phyloP scores from a whole-genome alignment of 2,888 invertebrate species.

The Heliconius hortense region DNA sequence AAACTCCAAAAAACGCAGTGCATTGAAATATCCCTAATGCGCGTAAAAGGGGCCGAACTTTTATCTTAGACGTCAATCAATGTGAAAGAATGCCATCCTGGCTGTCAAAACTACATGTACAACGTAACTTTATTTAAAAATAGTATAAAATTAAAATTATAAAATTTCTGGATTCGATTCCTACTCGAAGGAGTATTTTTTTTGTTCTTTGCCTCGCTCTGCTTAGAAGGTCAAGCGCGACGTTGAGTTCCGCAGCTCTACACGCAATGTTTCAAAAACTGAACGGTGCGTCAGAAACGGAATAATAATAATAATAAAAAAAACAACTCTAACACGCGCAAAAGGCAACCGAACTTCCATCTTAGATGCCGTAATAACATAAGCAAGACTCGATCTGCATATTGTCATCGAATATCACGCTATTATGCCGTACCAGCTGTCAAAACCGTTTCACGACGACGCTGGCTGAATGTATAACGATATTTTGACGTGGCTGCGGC shows the following conservation, averaged over 20 bases:
- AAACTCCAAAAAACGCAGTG: neutral
- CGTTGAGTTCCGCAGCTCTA: neutral
- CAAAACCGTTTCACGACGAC: conserved; percentile 49
- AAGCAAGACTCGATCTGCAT: conserved; percentile 41
- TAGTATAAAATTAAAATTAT: too few species aligned
- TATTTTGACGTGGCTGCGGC: conserved; percentile 45
- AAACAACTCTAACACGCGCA: neutral
- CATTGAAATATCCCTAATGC: neutral
- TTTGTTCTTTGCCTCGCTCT: neutral
- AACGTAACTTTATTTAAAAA: too few species aligned
- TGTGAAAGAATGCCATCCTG: too few species aligned
- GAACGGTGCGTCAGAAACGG: neutral
- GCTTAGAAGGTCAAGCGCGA: neutral
- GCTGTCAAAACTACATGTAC: conserved; percentile 46
- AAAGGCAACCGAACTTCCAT: conserved; percentile 29
- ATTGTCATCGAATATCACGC: conserved; percentile 45
- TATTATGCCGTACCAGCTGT: conserved; percentile 47
- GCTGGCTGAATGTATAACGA: conserved; percentile 45
- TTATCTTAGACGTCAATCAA: conserved; percentile 32
- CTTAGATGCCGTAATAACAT: conserved; percentile 35
- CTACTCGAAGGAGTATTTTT: too few species aligned
- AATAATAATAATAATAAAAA: neutral
- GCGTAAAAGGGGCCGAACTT: conserved; percentile 22
- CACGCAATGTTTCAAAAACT: neutral
- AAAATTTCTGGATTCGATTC: too few species aligned